Evolutionary conservation across 2,113 vertebrate genomes (phyloP).

Genomic region (Leucosticte australis): DNA sequence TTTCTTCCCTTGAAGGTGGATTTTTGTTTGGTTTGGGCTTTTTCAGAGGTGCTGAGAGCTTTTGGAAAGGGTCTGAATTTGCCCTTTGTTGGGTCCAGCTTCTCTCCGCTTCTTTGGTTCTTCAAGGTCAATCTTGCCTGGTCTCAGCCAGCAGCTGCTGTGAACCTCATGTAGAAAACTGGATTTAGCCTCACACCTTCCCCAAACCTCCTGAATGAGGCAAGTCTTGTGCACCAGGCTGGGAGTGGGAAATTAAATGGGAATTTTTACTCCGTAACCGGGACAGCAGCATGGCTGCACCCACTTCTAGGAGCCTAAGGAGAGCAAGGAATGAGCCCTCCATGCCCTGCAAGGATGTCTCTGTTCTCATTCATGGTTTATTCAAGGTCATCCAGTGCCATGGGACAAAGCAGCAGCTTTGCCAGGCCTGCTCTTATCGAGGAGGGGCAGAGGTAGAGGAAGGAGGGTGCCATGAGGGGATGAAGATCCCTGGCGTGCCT

Average conservation of each 20-base stretch:
- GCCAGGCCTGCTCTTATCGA: rapidly evolving
- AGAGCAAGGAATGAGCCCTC: not conserved
- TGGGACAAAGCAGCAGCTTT: not conserved
- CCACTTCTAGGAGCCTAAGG: not conserved
- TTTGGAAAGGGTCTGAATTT: not conserved
- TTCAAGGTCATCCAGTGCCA: not conserved
- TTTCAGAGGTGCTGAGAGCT: not conserved
- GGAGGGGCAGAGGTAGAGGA: not conserved
- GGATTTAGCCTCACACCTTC: not conserved
- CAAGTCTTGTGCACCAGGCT: rapidly evolving
- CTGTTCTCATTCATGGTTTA: not conserved
- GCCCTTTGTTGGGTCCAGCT: not conserved
- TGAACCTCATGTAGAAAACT: not conserved
- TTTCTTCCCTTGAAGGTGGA: not conserved
- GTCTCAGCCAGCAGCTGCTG: not conserved
- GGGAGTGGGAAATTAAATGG: not conserved
- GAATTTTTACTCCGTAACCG: not conserved
- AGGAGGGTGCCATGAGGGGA: not conserved
- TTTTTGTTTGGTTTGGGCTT: not conserved
- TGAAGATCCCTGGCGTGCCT: not conserved
- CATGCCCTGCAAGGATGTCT: not conserved
- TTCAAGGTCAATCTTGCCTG: not conserved
- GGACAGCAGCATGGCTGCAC: not conserved
- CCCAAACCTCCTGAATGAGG: not conserved
- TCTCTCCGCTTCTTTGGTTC: rapidly evolving